These are phyloP conservation scores for Phaethornis superciliosus DNA, from an alignment of 2,113 vertebrate genomes.

Conservation along the genomic window DNA sequence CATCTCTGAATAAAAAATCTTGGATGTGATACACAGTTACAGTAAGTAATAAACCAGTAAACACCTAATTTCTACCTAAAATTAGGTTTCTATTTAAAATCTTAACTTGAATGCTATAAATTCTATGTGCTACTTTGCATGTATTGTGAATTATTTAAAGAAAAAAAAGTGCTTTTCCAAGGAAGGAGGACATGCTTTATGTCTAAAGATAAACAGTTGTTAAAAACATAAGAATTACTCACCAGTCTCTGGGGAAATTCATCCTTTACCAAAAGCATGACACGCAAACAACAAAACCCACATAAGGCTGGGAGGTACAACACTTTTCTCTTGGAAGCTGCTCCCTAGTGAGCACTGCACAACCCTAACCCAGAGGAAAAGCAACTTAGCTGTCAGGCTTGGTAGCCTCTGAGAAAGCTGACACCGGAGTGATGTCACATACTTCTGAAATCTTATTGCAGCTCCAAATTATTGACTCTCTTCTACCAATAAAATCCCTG, in stretches of 20 bases:
- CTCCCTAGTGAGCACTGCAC: slow-evolving; percentile 56
- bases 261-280: slow-evolving; percentile 30
- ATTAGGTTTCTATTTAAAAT: background rate
- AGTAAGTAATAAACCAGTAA: background rate
- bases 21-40: background rate
- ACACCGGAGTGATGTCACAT: slow-evolving; percentile 84
- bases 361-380: slow-evolving; percentile 43
- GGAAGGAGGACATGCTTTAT: background rate
- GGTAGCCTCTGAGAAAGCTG: slow-evolving; percentile 75
- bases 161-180: background rate
- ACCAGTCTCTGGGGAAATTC: slow-evolving; percentile 58
- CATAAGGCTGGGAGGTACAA: background rate
- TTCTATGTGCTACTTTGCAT: background rate
- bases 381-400: slow-evolving; percentile 67
- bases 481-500: slow-evolving; percentile 43
- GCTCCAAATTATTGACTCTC: slow-evolving; percentile 53
- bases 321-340: slow-evolving; percentile 51
- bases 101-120: background rate
- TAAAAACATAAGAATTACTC: slow-evolving; percentile 62
- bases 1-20: background rate
- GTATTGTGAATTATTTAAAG: background rate
- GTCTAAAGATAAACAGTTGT: background rate
- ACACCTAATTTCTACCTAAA: background rate
- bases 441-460: slow-evolving; percentile 53
- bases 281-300: background rate